phyloP scores from a whole-genome alignment of 2,797 vertebrate species.

The Sebastes ruberrimus region DNA sequence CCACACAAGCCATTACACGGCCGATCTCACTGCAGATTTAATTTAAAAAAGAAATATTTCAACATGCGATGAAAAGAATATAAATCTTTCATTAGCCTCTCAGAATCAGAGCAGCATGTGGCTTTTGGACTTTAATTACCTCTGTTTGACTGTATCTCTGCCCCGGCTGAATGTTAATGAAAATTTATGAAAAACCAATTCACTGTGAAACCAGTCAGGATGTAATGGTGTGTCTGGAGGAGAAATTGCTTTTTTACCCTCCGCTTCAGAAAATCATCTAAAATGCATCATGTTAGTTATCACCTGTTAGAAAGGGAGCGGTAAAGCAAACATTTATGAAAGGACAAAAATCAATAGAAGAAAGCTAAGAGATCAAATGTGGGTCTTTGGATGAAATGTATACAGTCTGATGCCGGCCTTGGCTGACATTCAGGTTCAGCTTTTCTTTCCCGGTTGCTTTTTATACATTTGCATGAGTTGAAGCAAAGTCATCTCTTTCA shows the following conservation, averaged over 20 bases:
- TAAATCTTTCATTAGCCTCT: slow-evolving; percentile 74
- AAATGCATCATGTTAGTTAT: slow-evolving; percentile 45
- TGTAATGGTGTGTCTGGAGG: slow-evolving; percentile 30
- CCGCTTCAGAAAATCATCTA: slow-evolving; percentile 27
- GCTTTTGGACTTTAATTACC: slow-evolving; percentile 68
- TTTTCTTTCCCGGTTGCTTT: background rate
- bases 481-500: slow-evolving; percentile 14
- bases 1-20: slow-evolving; percentile 46
- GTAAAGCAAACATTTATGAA: slow-evolving; percentile 46
- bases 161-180: slow-evolving; percentile 60
- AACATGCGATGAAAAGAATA: slow-evolving; percentile 61
- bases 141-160: slow-evolving; percentile 61
- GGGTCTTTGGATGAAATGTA: slow-evolving; percentile 15
- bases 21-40: slow-evolving; percentile 58
- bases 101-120: slow-evolving; percentile 33
- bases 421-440: slow-evolving; percentile 1
- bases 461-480: slow-evolving; percentile 9
- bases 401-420: background rate
- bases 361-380: slow-evolving; percentile 48
- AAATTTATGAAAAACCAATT: slow-evolving; percentile 64
- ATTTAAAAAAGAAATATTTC: slow-evolving; percentile 69
- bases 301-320: slow-evolving; percentile 32
- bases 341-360: slow-evolving; percentile 41
- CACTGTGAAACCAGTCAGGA: slow-evolving; percentile 47
- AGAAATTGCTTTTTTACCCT: slow-evolving; percentile 53